A percentile compares a stretch with the other conserved stretches of the same genome.
Conservation (phyloP, 2,113 vertebrate genomes). For the Pristiophorus japonicus region DNA sequence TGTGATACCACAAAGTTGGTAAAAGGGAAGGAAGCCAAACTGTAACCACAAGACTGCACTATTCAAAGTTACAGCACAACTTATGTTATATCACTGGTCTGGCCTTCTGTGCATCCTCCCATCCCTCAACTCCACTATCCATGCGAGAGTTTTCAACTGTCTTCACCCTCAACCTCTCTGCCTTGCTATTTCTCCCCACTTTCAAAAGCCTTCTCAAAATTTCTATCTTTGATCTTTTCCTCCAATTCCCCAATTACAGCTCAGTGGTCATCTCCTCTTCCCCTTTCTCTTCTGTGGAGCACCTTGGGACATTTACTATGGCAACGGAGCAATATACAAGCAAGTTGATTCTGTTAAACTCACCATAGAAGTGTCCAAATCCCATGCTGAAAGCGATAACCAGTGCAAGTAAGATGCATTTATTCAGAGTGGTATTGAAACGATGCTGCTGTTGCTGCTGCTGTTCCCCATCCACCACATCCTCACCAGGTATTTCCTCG, state of each 20-base stretch:
- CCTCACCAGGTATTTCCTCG: constrained; percentile 44
- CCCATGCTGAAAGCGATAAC: constrained; percentile 82
- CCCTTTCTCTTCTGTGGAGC: neutral
- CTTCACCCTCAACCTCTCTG: neutral
- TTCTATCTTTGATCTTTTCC: neutral
- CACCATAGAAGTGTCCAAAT: constrained; percentile 84
- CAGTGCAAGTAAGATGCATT: constrained; percentile 73
- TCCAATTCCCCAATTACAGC: neutral
- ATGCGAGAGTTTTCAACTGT: neutral
- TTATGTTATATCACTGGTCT: neutral
- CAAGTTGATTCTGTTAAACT: constrained; percentile 41
- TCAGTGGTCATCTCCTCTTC: neutral
- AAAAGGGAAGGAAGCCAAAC: neutral
- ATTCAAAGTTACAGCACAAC: neutral
- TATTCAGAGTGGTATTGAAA: constrained; percentile 65
- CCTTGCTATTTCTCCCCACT: neutral
- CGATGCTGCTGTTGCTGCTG: constrained; percentile 43
- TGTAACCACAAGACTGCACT: neutral
- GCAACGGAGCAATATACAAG: neutral
- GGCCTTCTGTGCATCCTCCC: neutral
- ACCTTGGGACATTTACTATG: neutral
- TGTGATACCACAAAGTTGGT: neutral
- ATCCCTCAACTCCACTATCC: neutral
- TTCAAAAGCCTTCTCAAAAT: neutral
- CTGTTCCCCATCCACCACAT: rapidly evolving